These are phyloP conservation scores for Brachyalestes nurse DNA, from an alignment of 2,797 vertebrate species.

Conservation along the genomic window DNA sequence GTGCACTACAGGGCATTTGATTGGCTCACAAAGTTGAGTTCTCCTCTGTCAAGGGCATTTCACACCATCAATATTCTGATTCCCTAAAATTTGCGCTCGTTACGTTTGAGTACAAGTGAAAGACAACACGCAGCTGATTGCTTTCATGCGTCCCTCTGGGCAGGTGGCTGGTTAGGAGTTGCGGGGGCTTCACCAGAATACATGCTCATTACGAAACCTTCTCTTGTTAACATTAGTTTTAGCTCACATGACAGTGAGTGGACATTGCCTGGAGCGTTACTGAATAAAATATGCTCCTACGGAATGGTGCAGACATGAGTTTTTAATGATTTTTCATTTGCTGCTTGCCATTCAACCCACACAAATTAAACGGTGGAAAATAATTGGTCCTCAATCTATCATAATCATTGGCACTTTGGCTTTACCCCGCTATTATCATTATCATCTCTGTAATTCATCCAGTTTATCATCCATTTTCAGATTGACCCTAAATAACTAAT, in stretches of 20 bases:
- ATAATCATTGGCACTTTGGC: slow-evolving; percentile 56
- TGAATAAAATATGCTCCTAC: slow-evolving; percentile 61
- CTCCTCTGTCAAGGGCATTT: slow-evolving; percentile 44
- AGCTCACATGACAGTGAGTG: slow-evolving; percentile 54
- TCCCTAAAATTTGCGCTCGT: slow-evolving; percentile 72
- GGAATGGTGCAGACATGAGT: slow-evolving; percentile 47
- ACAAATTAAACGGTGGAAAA: slow-evolving; percentile 41
- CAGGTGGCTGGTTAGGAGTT: slow-evolving; percentile 52
- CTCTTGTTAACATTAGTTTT: slow-evolving; percentile 73
- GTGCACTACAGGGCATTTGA: slow-evolving; percentile 19
- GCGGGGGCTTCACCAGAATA: slow-evolving; percentile 71
- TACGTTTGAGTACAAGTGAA: slow-evolving; percentile 67
- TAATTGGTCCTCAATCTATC: slow-evolving; percentile 58
- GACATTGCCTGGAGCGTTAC: slow-evolving; percentile 58
- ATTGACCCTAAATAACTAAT: slow-evolving; percentile 40
- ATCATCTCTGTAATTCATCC: slow-evolving; percentile 38
- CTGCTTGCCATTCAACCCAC: slow-evolving; percentile 49
- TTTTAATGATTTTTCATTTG: slow-evolving; percentile 50
- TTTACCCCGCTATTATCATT: slow-evolving; percentile 46
- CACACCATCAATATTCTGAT: slow-evolving; percentile 46
- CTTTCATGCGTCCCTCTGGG: slow-evolving; percentile 62
- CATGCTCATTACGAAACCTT: slow-evolving; percentile 72
- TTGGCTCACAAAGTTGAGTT: slow-evolving; percentile 27
- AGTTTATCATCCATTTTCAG: slow-evolving; percentile 46
- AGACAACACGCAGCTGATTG: slow-evolving; percentile 74